Evolutionary conservation across 2,888 invertebrate species (phyloP).

Genomic region (Philonicus albiceps): DNA sequence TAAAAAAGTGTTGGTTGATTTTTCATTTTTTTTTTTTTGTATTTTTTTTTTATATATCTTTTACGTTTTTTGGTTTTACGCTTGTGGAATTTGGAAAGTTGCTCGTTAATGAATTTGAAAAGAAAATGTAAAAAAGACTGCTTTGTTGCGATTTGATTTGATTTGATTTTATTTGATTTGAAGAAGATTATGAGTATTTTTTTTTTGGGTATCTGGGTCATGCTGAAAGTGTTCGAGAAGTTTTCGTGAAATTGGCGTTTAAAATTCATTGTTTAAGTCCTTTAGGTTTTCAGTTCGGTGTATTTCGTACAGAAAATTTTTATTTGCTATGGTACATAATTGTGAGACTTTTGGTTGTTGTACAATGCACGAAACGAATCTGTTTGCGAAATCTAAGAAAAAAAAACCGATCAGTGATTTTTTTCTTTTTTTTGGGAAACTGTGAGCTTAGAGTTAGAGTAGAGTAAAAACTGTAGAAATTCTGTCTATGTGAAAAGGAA

Average conservation of each 20-base stretch:
- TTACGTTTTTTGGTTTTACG: constrained; percentile 5
- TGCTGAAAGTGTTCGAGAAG: constrained; percentile 29
- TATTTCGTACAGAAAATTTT: constrained; percentile 23
- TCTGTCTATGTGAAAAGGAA: neutral
- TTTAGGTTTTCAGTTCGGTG: constrained; percentile 34
- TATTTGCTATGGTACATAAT: constrained; percentile 18
- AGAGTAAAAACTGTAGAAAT: constrained; percentile 32
- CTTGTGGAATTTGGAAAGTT: constrained; percentile 17
- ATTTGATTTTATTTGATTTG: neutral
- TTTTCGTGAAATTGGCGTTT: constrained; percentile 29
- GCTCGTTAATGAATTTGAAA: neutral
- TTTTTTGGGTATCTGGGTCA: neutral
- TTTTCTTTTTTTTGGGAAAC: too few relatives aligned
- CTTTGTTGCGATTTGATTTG: neutral
- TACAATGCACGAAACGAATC: neutral
- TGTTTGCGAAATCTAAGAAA: neutral
- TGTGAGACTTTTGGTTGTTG: constrained; percentile 1
- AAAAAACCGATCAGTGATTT: neutral
- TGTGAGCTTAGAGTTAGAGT: constrained; percentile 26
- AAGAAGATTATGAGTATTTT: constrained; percentile 1
- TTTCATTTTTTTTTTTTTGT: neutral
- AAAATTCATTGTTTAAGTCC: constrained; percentile 29
- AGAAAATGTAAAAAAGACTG: neutral
- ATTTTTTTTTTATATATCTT: too few relatives aligned
- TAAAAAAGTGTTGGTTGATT: constrained; percentile 39